phyloP scores from a whole-genome alignment of 1,140 invertebrate species.

The Brachionus plicatilis region DNA sequence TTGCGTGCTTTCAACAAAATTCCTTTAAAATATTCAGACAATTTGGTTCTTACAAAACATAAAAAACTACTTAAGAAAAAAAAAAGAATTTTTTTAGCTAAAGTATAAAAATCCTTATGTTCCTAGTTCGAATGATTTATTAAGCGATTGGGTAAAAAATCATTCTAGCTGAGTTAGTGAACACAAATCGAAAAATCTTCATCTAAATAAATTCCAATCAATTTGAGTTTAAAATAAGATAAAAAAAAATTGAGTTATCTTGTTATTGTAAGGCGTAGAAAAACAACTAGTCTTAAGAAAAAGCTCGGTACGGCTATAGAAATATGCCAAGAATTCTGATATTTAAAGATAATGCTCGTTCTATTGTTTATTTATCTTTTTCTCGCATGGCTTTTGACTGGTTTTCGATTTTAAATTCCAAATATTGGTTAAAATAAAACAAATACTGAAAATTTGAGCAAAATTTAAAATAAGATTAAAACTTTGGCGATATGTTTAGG shows the following conservation, averaged over 20 bases:
- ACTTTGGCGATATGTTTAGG: background rate
- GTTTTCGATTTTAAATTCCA: background rate
- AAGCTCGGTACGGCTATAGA: background rate
- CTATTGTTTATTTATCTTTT: background rate
- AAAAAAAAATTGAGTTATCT: background rate
- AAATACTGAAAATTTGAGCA: background rate
- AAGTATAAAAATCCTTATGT: background rate
- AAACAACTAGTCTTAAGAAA: background rate
- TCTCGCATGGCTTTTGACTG: background rate
- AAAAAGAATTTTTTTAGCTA: background rate
- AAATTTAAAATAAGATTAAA: background rate
- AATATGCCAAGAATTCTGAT: slow-evolving; percentile 22
- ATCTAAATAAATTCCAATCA: slow-evolving; percentile 32
- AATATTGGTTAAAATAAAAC: background rate
- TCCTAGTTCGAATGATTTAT: background rate
- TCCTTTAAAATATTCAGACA: slow-evolving; percentile 30
- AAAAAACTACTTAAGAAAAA: slow-evolving; percentile 15
- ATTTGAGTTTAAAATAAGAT: background rate
- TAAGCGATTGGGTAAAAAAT: slow-evolving; percentile 25
- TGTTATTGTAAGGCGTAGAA: background rate
- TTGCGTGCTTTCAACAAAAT: slow-evolving; percentile 27
- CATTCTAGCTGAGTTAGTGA: background rate
- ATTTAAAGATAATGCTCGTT: background rate
- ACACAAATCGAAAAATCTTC: slow-evolving; percentile 9
- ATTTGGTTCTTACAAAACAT: slow-evolving; percentile 18